Evolutionary conservation across 2,113 vertebrate species (phyloP).

Genomic region (Grallaria varia): DNA sequence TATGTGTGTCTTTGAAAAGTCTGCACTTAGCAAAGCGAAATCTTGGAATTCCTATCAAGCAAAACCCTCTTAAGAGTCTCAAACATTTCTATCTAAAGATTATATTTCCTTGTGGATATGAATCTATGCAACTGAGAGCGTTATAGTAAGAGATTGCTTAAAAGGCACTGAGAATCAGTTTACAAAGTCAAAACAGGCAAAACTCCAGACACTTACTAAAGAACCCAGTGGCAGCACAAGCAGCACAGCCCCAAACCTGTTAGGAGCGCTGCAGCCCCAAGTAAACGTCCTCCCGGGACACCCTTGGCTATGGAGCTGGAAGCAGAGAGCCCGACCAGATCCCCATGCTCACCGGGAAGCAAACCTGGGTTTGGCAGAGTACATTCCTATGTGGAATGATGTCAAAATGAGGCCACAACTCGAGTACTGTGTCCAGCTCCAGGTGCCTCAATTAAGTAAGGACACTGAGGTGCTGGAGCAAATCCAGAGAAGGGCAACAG

Average conservation of each 20-base stretch:
- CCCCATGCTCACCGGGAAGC: too few species aligned
- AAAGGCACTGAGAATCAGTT: not conserved
- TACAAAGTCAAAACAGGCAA: fast-evolving
- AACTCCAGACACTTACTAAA: not conserved
- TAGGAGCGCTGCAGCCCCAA: fast-evolving
- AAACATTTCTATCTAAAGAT: not conserved
- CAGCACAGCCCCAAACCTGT: fast-evolving
- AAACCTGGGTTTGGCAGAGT: not conserved
- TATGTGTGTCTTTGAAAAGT: not conserved
- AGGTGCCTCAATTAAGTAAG: too few species aligned
- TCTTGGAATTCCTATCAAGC: not conserved
- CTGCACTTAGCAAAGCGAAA: not conserved
- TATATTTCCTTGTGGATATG: fast-evolving
- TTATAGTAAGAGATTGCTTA: not conserved
- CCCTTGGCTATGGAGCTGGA: fast-evolving
- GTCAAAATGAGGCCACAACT: not conserved
- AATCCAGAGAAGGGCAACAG: not conserved
- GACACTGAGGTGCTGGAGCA: not conserved
- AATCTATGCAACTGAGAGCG: not conserved
- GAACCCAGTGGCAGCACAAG: not conserved
- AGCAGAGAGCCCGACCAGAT: fast-evolving
- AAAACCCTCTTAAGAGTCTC: not conserved
- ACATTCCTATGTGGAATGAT: not conserved
- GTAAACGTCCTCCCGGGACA: not conserved
- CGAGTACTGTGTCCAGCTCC: too few species aligned